A percentile compares a stretch with the other conserved stretches of the same genome.
phyloP scores from a whole-genome alignment of 2,888 invertebrate genomes.

The Nomada hirtipes region DNA sequence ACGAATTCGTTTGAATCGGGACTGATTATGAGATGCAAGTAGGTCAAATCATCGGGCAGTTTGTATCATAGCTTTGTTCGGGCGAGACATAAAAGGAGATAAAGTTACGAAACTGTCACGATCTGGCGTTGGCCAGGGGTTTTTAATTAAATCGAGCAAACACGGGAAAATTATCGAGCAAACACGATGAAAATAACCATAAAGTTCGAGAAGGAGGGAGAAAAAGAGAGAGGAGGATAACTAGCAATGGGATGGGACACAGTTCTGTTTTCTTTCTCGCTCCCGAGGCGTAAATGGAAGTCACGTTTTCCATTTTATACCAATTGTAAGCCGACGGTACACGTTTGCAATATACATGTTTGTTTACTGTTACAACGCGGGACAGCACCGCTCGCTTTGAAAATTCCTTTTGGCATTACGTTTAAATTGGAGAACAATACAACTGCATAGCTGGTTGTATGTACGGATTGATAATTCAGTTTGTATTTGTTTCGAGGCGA shows the following conservation, averaged over 20 bases:
- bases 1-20: not conserved
- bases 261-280: slow-evolving; percentile 25
- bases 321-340: slow-evolving; percentile 30
- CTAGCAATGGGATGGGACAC: not conserved
- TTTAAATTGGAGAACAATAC: not conserved
- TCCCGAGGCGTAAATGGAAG: slow-evolving; percentile 34
- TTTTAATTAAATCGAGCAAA: slow-evolving; percentile 55
- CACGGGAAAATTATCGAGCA: slow-evolving; percentile 45
- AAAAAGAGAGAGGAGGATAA: too few relatives aligned
- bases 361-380: slow-evolving; percentile 19
- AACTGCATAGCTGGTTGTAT: too few relatives aligned
- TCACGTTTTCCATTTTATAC: slow-evolving; percentile 52
- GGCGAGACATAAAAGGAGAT: slow-evolving; percentile 9
- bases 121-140: slow-evolving; percentile 12
- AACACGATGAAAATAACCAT: slow-evolving; percentile 41
- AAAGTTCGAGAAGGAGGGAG: slow-evolving; percentile 9
- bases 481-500: too few relatives aligned
- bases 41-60: slow-evolving; percentile 19
- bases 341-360: slow-evolving; percentile 31
- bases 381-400: not conserved
- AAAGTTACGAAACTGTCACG: slow-evolving; percentile 29
- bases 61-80: slow-evolving; percentile 5
- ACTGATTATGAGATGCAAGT: not conserved
- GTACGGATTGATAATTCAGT: too few relatives aligned
- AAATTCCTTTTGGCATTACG: slow-evolving; percentile 7